Conservation (phyloP, 2,888 invertebrate species). For the Clivina fossor region DNA sequence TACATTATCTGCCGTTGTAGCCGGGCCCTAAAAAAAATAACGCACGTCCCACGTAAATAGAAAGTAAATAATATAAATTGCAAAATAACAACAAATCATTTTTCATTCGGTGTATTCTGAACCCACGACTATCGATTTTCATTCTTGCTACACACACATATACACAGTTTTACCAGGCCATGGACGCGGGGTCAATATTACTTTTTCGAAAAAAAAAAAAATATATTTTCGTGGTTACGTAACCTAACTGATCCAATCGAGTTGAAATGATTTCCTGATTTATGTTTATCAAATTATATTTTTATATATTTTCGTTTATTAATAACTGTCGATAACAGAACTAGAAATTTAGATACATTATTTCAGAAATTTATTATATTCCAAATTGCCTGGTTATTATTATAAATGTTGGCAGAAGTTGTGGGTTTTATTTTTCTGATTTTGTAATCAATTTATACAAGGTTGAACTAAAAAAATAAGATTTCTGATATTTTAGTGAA, state of each 20-base stretch:
- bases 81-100: slow-evolving; percentile 31
- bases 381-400: too few species aligned
- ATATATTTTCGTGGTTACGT: too few species aligned
- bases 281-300: slow-evolving; percentile 24
- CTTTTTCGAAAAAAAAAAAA: too few species aligned
- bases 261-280: slow-evolving; percentile 26
- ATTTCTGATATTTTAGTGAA: too few species aligned
- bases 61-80: slow-evolving; percentile 31
- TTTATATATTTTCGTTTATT: slow-evolving; percentile 29
- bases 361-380: too few species aligned
- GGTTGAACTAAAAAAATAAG: too few species aligned
- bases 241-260: slow-evolving; percentile 12
- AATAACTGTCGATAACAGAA: slow-evolving; percentile 26
- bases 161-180: neutral
- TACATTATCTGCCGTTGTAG: slow-evolving; percentile 3
- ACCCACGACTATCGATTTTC: neutral
- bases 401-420: too few species aligned
- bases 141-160: neutral
- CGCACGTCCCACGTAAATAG: slow-evolving; percentile 13
- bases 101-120: slow-evolving; percentile 15
- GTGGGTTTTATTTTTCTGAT: too few species aligned
- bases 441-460: too few species aligned
- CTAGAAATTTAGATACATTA: too few species aligned
- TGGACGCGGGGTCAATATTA: too few species aligned
- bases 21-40: neutral